phyloP scores from a whole-genome alignment of 2,113 vertebrate genomes.

The Marmota monax region DNA sequence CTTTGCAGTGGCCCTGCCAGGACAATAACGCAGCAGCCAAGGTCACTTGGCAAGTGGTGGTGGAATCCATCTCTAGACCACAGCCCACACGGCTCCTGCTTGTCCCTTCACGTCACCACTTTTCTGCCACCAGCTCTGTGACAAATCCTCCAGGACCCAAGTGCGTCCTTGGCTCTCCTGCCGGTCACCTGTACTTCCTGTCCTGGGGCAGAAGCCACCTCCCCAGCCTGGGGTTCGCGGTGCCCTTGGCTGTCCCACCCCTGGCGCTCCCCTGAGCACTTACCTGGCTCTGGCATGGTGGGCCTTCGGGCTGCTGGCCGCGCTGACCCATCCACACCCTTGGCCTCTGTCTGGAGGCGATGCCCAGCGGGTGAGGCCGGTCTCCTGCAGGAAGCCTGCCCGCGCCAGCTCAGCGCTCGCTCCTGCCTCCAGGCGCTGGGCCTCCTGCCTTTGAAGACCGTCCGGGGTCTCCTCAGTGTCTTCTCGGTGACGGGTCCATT shows the following conservation, averaged over 20 bases:
- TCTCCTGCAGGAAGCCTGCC: not conserved
- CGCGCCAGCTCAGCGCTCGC: not conserved
- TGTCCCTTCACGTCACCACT: not conserved
- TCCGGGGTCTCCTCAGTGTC: not conserved
- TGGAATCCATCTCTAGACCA: too few relatives aligned
- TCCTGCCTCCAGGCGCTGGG: not conserved
- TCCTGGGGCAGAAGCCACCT: not conserved
- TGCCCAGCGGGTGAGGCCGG: not conserved
- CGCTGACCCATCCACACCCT: too few relatives aligned
- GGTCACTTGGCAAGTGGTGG: too few relatives aligned
- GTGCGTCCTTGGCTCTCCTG: not conserved
- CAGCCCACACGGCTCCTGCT: not conserved
- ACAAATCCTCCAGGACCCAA: not conserved
- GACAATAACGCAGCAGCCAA: too few relatives aligned
- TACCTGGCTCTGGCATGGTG: not conserved
- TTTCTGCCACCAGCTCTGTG: not conserved
- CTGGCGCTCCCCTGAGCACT: not conserved
- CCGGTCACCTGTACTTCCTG: not conserved
- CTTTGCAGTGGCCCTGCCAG: too few relatives aligned
- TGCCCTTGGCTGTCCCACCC: not conserved
- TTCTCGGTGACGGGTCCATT: not conserved
- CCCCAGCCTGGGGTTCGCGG: not conserved
- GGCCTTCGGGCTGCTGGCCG: not conserved
- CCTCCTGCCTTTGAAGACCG: not conserved
- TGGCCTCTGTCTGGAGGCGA: not conserved